Evolutionary conservation across 2,113 vertebrate genomes (phyloP), one percentile per base, ranked within the genome.

Genomic region (Xenopus borealis): DNA sequence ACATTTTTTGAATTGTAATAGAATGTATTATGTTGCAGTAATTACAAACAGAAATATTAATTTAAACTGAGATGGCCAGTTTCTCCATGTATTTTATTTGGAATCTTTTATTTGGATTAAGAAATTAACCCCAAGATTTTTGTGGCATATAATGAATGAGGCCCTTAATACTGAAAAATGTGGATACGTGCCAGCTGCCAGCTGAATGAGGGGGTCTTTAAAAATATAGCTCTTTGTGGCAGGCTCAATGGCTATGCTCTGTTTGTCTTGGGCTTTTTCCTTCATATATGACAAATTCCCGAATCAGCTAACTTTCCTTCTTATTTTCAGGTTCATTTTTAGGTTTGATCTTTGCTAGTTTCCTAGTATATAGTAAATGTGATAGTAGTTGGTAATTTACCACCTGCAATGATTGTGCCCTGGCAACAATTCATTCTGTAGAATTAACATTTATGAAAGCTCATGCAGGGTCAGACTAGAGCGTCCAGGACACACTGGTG

Each of bases 51-150:
- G 73, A 52, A 33, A 62, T 69, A 69, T 75, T 75, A 62, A 75
- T 69, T 75, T 55, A 75, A 66, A 75, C 50, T 75, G 52, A 53
- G 61, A 68, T 75, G 58, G 57, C 68, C 50, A 75, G 66, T 9
- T 52, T 52, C 66, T 19, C 66, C 73, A 69, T 68, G 5, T 75
- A 62, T 75, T 69, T 69, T 75, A 40, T 40, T 40, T 40, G 33
- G 33, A 40, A 40, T 40, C 33, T 40, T 40, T 40, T 40, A 40
- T 69, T 75, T 75, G 73, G 73, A 75, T 75, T 75, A 69, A 75
- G 73, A 75, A 75, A 75, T 75, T 69, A 69, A 75, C 47, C 73
- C 73, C 45, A 69, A 61, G 73, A 69, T 75, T 69, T 75, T 75
- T 75, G 73, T 69, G 73, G 73, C 66, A 69, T 44, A 44, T 69